Conservation (phyloP, 2,888 invertebrate species). For the Dasypolia templi region DNA sequence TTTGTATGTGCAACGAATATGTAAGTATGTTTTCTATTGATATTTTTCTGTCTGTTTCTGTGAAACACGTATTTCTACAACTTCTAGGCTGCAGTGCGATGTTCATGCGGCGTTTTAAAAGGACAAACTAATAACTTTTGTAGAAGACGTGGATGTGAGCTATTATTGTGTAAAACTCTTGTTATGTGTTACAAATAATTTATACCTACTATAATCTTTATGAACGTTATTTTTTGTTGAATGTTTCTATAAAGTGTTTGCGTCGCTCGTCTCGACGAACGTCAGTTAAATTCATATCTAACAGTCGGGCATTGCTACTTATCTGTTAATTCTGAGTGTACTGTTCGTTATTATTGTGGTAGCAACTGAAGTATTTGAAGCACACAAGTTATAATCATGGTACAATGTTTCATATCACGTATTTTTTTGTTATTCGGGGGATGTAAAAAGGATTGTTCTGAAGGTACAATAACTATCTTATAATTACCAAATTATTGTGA, state of each 20-base stretch:
- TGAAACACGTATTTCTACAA: conserved; percentile 69
- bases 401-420: conserved; percentile 82
- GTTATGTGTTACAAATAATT: conserved; percentile 65
- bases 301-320: conserved; percentile 12
- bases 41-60: conserved; percentile 71
- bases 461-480: conserved; percentile 79
- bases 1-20: conserved; percentile 84
- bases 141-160: conserved; percentile 18
- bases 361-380: conserved; percentile 43
- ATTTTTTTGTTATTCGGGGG: conserved; percentile 63
- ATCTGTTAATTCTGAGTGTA: conserved; percentile 27
- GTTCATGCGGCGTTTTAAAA: conserved; percentile 25
- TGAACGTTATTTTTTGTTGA: conserved; percentile 63
- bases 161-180: conserved; percentile 53
- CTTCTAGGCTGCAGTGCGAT: conserved; percentile 47
- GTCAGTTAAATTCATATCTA: conserved; percentile 47
- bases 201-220: conserved; percentile 64
- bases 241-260: conserved; percentile 52
- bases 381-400: conserved; percentile 66
- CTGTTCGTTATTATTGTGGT: conserved; percentile 48
- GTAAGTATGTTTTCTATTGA: conserved; percentile 68
- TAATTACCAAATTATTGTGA: conserved; percentile 79
- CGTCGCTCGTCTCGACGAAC: conserved; percentile 34
- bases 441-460: conserved; percentile 70
- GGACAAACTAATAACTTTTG: conserved; percentile 5